These are phyloP conservation scores for Microcebus ravelobensis DNA, from an alignment of 2,113 vertebrate species.

Conservation along the genomic window DNA sequence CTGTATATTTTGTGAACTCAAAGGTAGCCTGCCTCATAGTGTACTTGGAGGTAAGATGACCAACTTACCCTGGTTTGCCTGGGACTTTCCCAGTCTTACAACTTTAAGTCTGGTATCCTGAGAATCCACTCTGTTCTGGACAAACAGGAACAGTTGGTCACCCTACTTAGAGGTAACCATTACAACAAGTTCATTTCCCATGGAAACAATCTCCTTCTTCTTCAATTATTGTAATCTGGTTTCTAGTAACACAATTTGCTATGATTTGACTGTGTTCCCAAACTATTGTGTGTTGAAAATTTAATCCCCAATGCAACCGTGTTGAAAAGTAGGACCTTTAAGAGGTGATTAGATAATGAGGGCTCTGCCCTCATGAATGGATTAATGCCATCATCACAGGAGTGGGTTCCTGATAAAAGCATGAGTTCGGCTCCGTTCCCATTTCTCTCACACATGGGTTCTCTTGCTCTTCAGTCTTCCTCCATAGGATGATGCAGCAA, in stretches of 20 bases:
- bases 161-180: background rate
- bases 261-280: background rate
- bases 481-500: background rate
- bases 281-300: background rate
- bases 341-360: background rate
- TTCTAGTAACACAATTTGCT: background rate
- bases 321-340: background rate
- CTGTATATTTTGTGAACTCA: background rate
- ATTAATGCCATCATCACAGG: background rate
- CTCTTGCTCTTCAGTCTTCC: background rate
- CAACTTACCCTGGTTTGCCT: background rate
- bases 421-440: background rate
- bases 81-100: background rate
- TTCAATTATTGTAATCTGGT: background rate
- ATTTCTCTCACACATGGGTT: background rate
- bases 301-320: background rate
- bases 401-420: background rate
- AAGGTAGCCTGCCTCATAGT: background rate
- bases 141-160: background rate
- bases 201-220: background rate
- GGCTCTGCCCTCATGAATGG: background rate
- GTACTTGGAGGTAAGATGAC: background rate
- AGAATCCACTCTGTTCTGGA: background rate
- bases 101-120: background rate
- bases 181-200: background rate